A percentile compares a stretch with the other conserved stretches of the same genome.
These are phyloP conservation scores for Dendrolimus houi DNA, from an alignment of 2,888 invertebrate species.

Conservation along the genomic window DNA sequence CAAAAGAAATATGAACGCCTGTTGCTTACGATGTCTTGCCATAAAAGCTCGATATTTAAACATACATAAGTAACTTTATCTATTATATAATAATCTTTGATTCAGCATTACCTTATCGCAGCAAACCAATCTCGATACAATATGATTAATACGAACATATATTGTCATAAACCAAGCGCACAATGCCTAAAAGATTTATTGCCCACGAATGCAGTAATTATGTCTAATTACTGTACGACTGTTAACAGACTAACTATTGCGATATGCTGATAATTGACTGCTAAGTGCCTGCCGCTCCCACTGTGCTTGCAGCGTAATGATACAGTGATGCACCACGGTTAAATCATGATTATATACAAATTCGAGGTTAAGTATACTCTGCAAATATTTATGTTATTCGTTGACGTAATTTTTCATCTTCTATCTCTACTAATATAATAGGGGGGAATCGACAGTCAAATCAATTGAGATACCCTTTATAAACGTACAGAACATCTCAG, in stretches of 20 bases:
- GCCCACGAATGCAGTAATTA: conserved; percentile 2
- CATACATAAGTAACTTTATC: too few relatives aligned
- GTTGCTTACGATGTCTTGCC: too few relatives aligned
- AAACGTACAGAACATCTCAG: too few relatives aligned
- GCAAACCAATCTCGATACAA: background rate
- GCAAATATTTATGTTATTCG: background rate
- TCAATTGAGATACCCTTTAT: too few relatives aligned
- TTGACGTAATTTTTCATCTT: too few relatives aligned
- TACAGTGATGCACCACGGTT: background rate
- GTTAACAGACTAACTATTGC: background rate
- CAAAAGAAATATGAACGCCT: too few relatives aligned
- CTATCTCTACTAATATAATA: too few relatives aligned
- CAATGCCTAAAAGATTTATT: conserved; percentile 1
- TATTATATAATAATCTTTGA: too few relatives aligned
- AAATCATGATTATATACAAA: background rate
- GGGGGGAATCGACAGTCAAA: too few relatives aligned
- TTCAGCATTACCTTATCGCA: background rate
- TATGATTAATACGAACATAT: background rate
- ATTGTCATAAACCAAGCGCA: background rate
- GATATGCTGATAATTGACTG: background rate
- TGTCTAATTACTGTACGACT: background rate
- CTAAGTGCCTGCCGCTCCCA: conserved; percentile 1
- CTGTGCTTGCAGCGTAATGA: background rate
- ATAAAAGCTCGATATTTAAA: too few relatives aligned
- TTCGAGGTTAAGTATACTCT: background rate